Conservation (phyloP, 92 coral and sea anemone species). For the Blastomussa wellsi region DNA sequence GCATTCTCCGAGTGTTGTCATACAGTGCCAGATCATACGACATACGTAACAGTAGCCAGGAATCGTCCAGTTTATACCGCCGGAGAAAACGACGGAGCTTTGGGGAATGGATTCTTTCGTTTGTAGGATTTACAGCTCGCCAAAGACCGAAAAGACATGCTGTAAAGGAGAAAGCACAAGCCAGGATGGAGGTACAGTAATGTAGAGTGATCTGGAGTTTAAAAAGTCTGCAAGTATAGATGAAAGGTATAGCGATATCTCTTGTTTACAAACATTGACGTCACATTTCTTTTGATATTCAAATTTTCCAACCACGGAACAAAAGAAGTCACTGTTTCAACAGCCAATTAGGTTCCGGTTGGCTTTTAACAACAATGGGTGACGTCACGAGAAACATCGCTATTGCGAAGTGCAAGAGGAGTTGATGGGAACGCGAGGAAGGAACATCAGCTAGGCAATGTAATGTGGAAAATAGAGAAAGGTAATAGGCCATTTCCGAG, state of each 20-base stretch:
- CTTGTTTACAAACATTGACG: no score
- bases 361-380: no score
- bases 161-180: neutral
- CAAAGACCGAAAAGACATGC: neutral
- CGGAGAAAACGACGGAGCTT: slow-evolving; percentile 8
- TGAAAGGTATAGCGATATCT: neutral
- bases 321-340: no score
- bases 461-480: neutral
- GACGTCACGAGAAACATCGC: no score
- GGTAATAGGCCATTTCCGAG: no score
- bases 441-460: neutral
- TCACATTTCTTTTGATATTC: no score
- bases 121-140: neutral
- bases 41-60: neutral
- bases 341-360: no score
- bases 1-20: slow-evolving; percentile 46
- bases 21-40: slow-evolving; percentile 23
- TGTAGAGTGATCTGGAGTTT: neutral
- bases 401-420: neutral
- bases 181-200: neutral
- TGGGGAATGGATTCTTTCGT: neutral
- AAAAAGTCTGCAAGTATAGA: neutral
- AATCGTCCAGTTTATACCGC: neutral
- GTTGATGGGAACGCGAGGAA: neutral
- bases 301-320: no score